Evolutionary conservation across 2,888 invertebrate genomes (phyloP).

Genomic region (Papilio gigon): DNA sequence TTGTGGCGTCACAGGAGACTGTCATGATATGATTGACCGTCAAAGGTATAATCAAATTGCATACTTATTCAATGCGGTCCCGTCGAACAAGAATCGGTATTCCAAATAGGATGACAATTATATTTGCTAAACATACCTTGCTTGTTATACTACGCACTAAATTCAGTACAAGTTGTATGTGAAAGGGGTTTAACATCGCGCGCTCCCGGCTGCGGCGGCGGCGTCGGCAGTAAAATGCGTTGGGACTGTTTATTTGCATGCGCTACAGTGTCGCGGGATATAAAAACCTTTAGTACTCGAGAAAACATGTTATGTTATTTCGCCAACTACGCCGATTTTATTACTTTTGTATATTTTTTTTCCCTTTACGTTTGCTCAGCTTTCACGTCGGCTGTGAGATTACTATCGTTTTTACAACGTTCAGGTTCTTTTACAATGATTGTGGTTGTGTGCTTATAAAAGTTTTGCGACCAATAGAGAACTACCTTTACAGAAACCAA

Average conservation of each 20-base stretch:
- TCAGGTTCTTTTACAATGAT: not conserved
- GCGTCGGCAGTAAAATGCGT: slow-evolving; percentile 47
- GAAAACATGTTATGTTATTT: slow-evolving; percentile 40
- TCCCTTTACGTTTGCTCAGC: slow-evolving; percentile 11
- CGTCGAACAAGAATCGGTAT: too few relatives aligned
- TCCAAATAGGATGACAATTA: too few relatives aligned
- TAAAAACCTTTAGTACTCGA: slow-evolving; percentile 40
- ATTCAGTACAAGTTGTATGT: not conserved
- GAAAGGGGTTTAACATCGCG: slow-evolving; percentile 41
- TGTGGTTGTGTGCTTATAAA: not conserved
- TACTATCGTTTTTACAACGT: slow-evolving; percentile 17
- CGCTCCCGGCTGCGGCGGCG: slow-evolving; percentile 15
- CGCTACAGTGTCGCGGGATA: slow-evolving; percentile 25
- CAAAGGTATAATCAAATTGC: too few relatives aligned
- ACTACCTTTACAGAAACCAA: too few relatives aligned
- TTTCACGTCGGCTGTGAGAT: slow-evolving; percentile 19
- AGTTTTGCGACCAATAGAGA: too few relatives aligned
- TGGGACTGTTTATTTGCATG: slow-evolving; percentile 45
- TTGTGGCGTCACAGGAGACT: too few relatives aligned
- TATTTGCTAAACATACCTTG: too few relatives aligned
- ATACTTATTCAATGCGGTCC: too few relatives aligned
- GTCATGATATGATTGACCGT: too few relatives aligned
- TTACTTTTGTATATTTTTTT: slow-evolving; percentile 25
- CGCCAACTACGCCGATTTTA: slow-evolving; percentile 29
- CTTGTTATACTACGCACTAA: not conserved